phyloP scores from a whole-genome alignment of 2,888 invertebrate species.

The Amiota minor region DNA sequence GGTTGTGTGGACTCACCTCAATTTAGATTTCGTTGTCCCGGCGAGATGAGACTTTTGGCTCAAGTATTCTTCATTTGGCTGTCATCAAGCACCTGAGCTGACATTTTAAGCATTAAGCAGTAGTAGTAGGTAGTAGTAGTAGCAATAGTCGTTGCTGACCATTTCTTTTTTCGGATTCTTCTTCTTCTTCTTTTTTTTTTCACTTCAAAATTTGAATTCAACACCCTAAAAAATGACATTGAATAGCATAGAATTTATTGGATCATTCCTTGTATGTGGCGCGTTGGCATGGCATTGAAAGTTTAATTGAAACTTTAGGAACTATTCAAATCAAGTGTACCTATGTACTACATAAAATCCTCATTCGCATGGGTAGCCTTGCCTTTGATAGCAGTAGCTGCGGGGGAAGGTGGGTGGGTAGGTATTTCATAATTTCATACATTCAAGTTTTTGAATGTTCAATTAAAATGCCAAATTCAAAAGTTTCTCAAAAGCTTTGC shows the following conservation, averaged over 20 bases:
- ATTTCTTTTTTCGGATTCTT: conserved; percentile 18
- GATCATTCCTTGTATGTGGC: conserved; percentile 16
- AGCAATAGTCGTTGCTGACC: neutral
- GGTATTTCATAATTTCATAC: neutral
- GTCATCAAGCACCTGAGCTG: conserved; percentile 20
- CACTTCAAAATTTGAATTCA: conserved; percentile 62
- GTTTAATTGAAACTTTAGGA: conserved; percentile 24
- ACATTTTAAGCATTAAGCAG: conserved; percentile 14
- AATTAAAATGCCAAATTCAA: too few relatives aligned
- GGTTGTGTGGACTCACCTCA: conserved; percentile 39
- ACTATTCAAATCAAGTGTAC: conserved; percentile 3
- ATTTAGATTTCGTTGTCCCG: neutral
- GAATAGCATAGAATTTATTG: conserved; percentile 52
- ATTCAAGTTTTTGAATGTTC: neutral
- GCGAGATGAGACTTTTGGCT: neutral
- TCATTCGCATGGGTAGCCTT: neutral
- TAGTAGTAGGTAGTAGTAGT: neutral
- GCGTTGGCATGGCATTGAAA: conserved; percentile 11
- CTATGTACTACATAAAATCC: neutral
- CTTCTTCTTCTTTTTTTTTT: neutral
- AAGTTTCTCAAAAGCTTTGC: too few relatives aligned
- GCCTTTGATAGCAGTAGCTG: neutral
- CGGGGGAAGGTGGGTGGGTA: neutral
- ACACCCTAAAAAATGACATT: conserved; percentile 64
- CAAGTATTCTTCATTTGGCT: neutral